Evolutionary conservation across 2,797 vertebrate genomes (phyloP).

Genomic region (Basileuterus tristriatus): DNA sequence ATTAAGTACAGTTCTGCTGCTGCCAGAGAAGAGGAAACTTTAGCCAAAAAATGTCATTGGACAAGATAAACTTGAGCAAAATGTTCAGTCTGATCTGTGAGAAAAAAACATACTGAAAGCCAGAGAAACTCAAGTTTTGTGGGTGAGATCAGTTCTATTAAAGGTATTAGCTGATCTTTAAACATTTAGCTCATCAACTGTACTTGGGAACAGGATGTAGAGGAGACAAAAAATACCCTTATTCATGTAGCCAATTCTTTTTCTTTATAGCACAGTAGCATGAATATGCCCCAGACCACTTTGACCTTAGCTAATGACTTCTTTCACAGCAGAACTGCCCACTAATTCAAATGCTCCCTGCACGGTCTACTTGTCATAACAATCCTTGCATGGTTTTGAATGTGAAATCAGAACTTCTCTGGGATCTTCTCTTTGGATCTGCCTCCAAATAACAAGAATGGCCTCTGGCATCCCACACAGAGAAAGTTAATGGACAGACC

Average conservation of each 20-base stretch:
- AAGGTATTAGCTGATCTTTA: neutral
- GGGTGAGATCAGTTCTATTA: neutral
- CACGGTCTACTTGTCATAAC: neutral
- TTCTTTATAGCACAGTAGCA: neutral
- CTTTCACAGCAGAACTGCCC: neutral
- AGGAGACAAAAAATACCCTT: neutral
- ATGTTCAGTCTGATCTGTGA: neutral
- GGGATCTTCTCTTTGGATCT: neutral
- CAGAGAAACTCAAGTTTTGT: neutral
- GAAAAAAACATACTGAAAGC: slow-evolving; percentile 30
- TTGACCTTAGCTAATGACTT: neutral
- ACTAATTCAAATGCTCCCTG: neutral
- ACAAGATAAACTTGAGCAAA: slow-evolving; percentile 5
- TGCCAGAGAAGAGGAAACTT: slow-evolving; percentile 13
- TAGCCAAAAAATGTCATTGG: slow-evolving; percentile 25
- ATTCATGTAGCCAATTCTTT: neutral
- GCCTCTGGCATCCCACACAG: neutral
- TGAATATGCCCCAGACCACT: neutral
- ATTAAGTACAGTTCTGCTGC: neutral
- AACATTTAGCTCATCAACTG: neutral
- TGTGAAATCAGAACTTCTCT: neutral
- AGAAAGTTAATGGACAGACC: neutral
- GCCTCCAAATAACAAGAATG: neutral
- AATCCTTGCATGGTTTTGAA: neutral
- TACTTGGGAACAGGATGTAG: neutral